phyloP scores from a whole-genome alignment of 2,113 vertebrate genomes.

The Hemiprocne comata region DNA sequence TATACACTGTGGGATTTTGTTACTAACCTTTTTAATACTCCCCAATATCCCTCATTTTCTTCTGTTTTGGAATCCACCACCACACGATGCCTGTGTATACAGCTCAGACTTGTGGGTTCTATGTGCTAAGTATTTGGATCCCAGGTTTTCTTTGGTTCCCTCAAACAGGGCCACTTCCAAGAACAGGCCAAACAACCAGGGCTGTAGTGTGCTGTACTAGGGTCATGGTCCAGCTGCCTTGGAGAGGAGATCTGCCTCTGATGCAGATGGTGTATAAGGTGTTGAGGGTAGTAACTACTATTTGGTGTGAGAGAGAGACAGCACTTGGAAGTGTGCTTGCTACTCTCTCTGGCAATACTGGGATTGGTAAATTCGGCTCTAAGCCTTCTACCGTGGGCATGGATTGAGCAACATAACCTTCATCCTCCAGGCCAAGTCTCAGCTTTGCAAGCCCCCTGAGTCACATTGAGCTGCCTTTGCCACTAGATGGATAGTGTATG shows the following conservation, averaged over 20 bases:
- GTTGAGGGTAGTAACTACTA: not conserved
- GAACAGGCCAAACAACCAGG: not conserved
- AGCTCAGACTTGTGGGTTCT: not conserved
- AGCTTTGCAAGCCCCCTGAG: not conserved
- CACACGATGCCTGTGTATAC: rapidly evolving
- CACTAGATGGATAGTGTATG: rapidly evolving
- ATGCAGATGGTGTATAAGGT: not conserved
- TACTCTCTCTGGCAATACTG: not conserved
- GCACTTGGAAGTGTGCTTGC: not conserved
- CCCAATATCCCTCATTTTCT: not conserved
- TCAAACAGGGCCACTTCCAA: not conserved
- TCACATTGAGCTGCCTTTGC: not conserved
- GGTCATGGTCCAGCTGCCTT: not conserved
- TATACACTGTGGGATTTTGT: not conserved
- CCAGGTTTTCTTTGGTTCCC: not conserved
- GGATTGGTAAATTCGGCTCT: not conserved
- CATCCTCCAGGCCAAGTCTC: not conserved
- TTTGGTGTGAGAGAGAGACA: not conserved
- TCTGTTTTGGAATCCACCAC: not conserved
- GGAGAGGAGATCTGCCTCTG: not conserved
- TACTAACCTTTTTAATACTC: not conserved
- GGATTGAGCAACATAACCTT: not conserved
- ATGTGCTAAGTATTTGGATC: not conserved
- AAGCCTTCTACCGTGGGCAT: not conserved
- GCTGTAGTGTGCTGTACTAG: not conserved